These are phyloP conservation scores for Ancistrus triradiatus DNA, from an alignment of 2,113 vertebrate species.

Conservation along the genomic window DNA sequence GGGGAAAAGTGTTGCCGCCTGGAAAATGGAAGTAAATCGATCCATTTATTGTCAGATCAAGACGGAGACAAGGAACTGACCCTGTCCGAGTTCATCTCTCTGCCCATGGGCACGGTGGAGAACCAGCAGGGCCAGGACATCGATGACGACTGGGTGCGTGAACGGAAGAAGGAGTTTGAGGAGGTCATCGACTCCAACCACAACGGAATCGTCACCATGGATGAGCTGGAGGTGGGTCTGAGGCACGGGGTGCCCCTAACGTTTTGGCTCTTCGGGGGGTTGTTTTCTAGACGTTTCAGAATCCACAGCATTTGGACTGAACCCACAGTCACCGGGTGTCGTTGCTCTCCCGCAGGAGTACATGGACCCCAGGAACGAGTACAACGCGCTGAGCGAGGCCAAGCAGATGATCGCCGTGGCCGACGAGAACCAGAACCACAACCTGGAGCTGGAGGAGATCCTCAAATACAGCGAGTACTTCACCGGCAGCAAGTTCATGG, in stretches of 20 bases:
- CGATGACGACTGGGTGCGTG: conserved; percentile 91
- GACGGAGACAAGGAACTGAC: conserved; percentile 86
- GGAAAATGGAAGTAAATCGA: neutral
- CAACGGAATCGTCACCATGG: conserved; percentile 85
- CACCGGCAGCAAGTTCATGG: conserved; percentile 97
- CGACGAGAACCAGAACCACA: conserved; percentile 92
- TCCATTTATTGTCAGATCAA: conserved; percentile 70
- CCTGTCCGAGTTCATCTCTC: conserved; percentile 86
- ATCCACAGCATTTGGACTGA: too few species aligned
- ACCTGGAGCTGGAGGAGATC: conserved; percentile 87
- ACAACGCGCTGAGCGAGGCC: conserved; percentile 93
- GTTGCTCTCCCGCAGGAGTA: conserved; percentile 75
- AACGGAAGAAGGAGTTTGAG: conserved; percentile 89
- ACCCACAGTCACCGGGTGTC: too few species aligned
- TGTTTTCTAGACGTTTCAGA: too few species aligned
- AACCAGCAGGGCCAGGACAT: conserved; percentile 92
- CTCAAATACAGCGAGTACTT: conserved; percentile 97
- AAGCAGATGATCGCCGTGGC: conserved; percentile 98
- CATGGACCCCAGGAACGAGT: conserved; percentile 98
- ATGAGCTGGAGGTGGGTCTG: conserved; percentile 82
- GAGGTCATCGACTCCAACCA: conserved; percentile 85
- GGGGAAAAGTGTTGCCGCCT: too few species aligned
- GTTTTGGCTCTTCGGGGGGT: too few species aligned
- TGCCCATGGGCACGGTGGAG: conserved; percentile 90
- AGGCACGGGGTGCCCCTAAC: too few species aligned